Conservation (phyloP, 1,140 invertebrate species). For the Drosophila nikananu region DNA sequence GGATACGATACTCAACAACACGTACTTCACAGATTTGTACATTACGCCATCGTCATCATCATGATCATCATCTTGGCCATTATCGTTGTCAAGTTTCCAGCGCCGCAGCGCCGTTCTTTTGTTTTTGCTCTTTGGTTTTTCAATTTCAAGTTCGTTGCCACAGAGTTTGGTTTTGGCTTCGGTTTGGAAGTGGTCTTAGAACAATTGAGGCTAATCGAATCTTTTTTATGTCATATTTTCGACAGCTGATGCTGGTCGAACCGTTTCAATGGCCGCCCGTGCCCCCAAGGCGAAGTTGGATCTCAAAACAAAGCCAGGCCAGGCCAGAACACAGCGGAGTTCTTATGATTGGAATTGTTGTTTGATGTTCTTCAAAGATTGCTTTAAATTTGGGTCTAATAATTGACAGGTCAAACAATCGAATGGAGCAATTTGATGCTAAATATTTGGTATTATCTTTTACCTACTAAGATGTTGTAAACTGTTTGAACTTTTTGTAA, state of each 20-base stretch:
- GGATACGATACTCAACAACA: constrained; percentile 66
- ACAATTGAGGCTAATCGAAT: constrained; percentile 82
- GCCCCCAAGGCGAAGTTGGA: constrained; percentile 27
- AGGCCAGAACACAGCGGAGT: constrained; percentile 11
- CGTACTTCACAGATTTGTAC: constrained; percentile 82
- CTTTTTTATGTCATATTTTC: constrained; percentile 66
- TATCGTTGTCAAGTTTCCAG: constrained; percentile 49
- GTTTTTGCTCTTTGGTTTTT: constrained; percentile 64
- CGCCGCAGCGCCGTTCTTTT: constrained; percentile 40
- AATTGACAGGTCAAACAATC: constrained; percentile 34
- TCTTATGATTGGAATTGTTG: constrained; percentile 38
- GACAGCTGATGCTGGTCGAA: constrained; percentile 76
- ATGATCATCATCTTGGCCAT: constrained; percentile 43
- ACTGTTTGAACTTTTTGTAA: too few relatives aligned
- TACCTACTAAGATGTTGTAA: background rate
- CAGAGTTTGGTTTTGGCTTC: constrained; percentile 59
- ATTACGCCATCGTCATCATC: constrained; percentile 68
- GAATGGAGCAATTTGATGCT: constrained; percentile 17
- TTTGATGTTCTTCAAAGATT: constrained; percentile 33
- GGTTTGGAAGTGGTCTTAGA: constrained; percentile 64
- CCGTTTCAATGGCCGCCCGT: constrained; percentile 53
- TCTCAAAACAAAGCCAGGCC: constrained; percentile 22
- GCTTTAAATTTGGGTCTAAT: constrained; percentile 45
- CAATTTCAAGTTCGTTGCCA: constrained; percentile 82
- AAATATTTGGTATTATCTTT: constrained; percentile 7